phyloP scores from a whole-genome alignment of 2,888 invertebrate genomes.

The Eupithecia pulchellata region DNA sequence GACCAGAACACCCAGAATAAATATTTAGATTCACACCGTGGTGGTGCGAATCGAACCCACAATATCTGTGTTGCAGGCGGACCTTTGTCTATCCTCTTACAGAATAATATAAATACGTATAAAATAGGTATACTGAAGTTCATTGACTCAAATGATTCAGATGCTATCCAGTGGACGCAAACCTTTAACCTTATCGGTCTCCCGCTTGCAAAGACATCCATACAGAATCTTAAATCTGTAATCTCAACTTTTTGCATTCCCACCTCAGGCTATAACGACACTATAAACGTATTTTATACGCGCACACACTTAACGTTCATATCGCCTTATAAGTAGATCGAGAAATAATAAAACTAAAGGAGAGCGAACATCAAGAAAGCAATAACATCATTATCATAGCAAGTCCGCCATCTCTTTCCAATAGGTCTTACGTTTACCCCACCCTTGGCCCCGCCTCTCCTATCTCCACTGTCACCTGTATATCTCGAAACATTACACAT shows the following conservation, averaged over 20 bases:
- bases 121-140: neutral
- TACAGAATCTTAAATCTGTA: conserved; percentile 75
- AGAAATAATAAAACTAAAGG: conserved; percentile 84
- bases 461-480: conserved; percentile 84
- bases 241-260: conserved; percentile 81
- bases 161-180: conserved; percentile 1
- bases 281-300: conserved; percentile 83
- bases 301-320: conserved; percentile 83
- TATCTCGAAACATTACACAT: conserved; percentile 86
- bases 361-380: conserved; percentile 83
- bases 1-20: too few species aligned
- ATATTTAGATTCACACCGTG: too few species aligned
- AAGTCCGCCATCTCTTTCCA: conserved; percentile 84
- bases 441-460: conserved; percentile 80
- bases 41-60: too few species aligned
- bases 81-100: too few species aligned
- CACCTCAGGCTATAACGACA: conserved; percentile 72
- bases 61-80: too few species aligned
- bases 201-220: conserved; percentile 60
- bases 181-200: conserved; percentile 66
- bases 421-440: conserved; percentile 76
- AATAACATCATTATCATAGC: conserved; percentile 86
- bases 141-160: neutral
- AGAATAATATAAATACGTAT: too few species aligned
- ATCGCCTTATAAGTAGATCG: conserved; percentile 85